Base-by-base conservation (phyloP, 2,888 invertebrate species). In the Pycnomerus fuliginosus region DNA sequence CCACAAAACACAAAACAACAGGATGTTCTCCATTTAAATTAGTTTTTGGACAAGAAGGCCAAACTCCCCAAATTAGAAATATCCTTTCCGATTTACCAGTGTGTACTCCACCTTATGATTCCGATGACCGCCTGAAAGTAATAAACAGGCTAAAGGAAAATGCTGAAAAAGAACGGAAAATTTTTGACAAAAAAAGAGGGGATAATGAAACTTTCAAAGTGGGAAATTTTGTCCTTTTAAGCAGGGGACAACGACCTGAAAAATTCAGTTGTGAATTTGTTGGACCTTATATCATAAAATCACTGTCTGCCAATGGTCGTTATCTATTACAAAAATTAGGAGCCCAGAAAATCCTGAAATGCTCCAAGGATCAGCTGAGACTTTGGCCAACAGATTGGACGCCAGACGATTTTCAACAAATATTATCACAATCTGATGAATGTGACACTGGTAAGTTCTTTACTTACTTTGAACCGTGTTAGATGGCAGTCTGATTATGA, bases 1-100 rank as follows among this genome's bases (percentile, higher is more conserved):
- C 20, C 4, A 20, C 20, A 7, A 20, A 20, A 20, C 20, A 20
- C 20, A 20, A 20, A 20, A 20, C 20, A 20, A 20, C 20, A 20
- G 20, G 20, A 20, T 20, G 20, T 20, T 20, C 20, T 20, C 20
- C 20, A 20, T 20, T 20, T 20, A 20, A 20, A 20, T 20, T 20
- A 7, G 20, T 20, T 5, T 20, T 20, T 7, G 7, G 7, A 5
- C 20, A 20, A 4, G 20, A 20, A 20, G 20, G 7, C 4, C n/a
- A n/a, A n/a, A n/a, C n/a, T n/a, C 20, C 20, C 20, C 20, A 20
- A 20, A 20, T 20, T 20, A 4, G 20, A 20, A 7, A 20, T 5
- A 20, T 20, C 20, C 20, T 20, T 20, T 20, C 20, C 20, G 20
- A 20, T 7, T 7, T 20, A 4, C 20, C 20, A 5, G 20, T 20